These are phyloP conservation scores for Sebastes vulpes DNA, from an alignment of 2,797 vertebrate genomes.

Conservation along the genomic window DNA sequence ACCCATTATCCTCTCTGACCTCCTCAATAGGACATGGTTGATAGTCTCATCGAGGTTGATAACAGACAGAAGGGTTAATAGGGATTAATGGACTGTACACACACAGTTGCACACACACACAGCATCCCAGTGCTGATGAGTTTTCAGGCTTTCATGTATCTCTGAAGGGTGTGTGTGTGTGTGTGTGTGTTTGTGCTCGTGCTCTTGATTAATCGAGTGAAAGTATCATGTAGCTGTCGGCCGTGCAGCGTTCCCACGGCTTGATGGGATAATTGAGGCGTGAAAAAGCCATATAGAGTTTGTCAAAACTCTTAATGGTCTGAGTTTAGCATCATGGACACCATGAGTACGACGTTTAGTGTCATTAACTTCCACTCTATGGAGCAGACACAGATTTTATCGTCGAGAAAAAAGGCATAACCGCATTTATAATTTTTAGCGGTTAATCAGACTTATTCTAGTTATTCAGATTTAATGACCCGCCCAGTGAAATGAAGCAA, in stretches of 20 bases:
- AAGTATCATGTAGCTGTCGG: slow-evolving; percentile 60
- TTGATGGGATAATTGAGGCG: slow-evolving; percentile 76
- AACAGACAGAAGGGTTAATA: slow-evolving; percentile 79
- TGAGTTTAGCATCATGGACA: slow-evolving; percentile 41
- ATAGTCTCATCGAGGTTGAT: slow-evolving; percentile 72
- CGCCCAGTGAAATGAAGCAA: slow-evolving; percentile 11
- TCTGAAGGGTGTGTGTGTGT: slow-evolving; percentile 20
- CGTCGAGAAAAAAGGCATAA: slow-evolving; percentile 11
- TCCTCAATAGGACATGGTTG: slow-evolving; percentile 68
- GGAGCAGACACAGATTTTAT: slow-evolving; percentile 49
- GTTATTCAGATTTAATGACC: slow-evolving; percentile 37
- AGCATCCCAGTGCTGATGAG: slow-evolving; percentile 41
- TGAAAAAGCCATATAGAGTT: slow-evolving; percentile 67
- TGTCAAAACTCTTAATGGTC: slow-evolving; percentile 70
- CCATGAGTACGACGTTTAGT: slow-evolving; percentile 41
- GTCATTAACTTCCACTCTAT: slow-evolving; percentile 50
- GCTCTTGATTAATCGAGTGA: slow-evolving; percentile 54
- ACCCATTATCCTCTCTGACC: slow-evolving; percentile 77
- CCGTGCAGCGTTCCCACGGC: slow-evolving; percentile 21
- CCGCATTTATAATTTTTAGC: slow-evolving; percentile 33
- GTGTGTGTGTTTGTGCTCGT: slow-evolving; percentile 8
- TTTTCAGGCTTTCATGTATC: slow-evolving; percentile 53
- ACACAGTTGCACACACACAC: slow-evolving; percentile 19
- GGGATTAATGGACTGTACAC: slow-evolving; percentile 77
- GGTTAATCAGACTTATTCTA: slow-evolving; percentile 5